phyloP scores from a whole-genome alignment of 2,797 vertebrate genomes.

The Podarcis lilfordi region DNA sequence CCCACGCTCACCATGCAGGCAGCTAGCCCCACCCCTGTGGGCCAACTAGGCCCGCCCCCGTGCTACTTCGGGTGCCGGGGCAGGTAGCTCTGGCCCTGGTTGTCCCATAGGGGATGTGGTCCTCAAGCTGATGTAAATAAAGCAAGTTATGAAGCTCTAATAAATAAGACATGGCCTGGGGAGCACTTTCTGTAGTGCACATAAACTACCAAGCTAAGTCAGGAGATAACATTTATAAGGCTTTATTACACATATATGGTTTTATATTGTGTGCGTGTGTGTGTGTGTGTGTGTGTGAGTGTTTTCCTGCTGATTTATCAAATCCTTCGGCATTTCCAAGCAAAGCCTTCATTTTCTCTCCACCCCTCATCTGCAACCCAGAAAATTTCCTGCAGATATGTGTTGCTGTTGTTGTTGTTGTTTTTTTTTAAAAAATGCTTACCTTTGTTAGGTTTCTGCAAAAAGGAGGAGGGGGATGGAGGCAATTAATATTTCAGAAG shows the following conservation, averaged over 20 bases:
- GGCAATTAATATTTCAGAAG: slow-evolving; percentile 67
- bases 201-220: neutral
- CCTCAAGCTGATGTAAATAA: neutral
- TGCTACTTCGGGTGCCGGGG: too few species aligned
- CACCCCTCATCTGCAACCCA: accelerated
- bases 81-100: too few species aligned
- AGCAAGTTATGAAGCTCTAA: neutral
- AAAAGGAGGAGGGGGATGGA: neutral
- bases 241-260: neutral
- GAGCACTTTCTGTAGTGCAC: neutral
- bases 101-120: too few species aligned
- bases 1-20: too few species aligned
- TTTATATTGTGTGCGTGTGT: neutral
- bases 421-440: slow-evolving; percentile 6
- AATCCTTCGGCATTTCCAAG: neutral
- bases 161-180: neutral
- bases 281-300: neutral
- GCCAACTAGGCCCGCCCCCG: accelerated
- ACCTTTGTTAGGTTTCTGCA: slow-evolving; percentile 38
- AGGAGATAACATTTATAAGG: neutral
- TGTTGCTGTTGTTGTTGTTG: neutral
- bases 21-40: too few species aligned
- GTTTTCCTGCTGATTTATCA: neutral
- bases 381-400: neutral
- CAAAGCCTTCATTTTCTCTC: neutral